A percentile compares a stretch with the other conserved stretches of the same genome.
These are phyloP conservation scores for Drosophila fuyamai DNA, from an alignment of 1,140 invertebrate genomes.

Conservation along the genomic window DNA sequence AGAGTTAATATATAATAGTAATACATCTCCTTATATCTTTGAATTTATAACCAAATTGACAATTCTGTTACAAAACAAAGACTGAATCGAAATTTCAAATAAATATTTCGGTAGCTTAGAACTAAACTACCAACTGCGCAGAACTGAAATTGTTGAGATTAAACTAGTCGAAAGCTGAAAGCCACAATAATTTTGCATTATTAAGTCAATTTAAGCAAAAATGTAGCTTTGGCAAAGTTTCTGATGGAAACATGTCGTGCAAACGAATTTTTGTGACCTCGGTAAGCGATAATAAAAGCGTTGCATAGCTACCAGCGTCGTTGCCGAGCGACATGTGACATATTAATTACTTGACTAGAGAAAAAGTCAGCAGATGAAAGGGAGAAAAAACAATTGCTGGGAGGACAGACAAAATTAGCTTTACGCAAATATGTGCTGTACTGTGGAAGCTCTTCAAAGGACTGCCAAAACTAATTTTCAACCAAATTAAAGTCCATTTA, in stretches of 20 bases:
- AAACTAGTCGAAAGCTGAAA: not conserved
- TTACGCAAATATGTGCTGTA: not conserved
- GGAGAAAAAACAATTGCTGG: constrained; percentile 21
- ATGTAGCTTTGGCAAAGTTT: constrained; percentile 3
- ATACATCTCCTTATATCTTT: no score
- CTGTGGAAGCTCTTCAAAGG: constrained; percentile 22
- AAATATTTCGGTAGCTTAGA: no score
- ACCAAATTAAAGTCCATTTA: constrained; percentile 60
- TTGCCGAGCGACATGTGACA: constrained; percentile 48
- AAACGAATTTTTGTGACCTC: constrained; percentile 3
- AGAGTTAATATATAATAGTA: no score
- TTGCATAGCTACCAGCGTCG: constrained; percentile 16
- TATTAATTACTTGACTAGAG: constrained; percentile 58
- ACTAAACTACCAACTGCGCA: no score
- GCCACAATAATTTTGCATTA: constrained; percentile 2
- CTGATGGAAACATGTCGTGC: not conserved
- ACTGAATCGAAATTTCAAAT: no score
- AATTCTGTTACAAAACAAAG: no score
- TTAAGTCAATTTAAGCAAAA: constrained; percentile 11
- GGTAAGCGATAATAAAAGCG: constrained; percentile 5
- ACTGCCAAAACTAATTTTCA: constrained; percentile 41
- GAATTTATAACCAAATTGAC: no score
- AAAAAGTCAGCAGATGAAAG: constrained; percentile 19
- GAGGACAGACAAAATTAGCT: constrained; percentile 6
- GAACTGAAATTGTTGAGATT: no score